These are phyloP conservation scores for Macroglossus sobrinus DNA, from an alignment of 2,113 vertebrate genomes.

Conservation along the genomic window DNA sequence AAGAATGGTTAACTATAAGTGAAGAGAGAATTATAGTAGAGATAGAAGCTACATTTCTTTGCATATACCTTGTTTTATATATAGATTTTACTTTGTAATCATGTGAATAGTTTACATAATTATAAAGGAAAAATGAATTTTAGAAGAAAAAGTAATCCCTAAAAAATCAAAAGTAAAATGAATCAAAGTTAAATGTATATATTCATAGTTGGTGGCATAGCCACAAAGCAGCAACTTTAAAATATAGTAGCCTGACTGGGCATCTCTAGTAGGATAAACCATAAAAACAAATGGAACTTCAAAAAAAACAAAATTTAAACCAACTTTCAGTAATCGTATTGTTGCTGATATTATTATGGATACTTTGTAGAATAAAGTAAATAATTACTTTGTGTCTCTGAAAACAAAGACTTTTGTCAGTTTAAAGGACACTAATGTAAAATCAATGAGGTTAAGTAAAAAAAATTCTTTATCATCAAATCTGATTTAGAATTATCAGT, in stretches of 20 bases:
- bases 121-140: background rate
- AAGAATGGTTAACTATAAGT: background rate
- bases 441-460: background rate
- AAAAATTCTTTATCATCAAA: background rate
- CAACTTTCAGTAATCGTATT: background rate
- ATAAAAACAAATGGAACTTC: background rate
- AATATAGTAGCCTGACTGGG: background rate
- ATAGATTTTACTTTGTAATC: background rate
- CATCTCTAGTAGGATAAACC: background rate
- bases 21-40: background rate
- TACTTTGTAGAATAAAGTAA: background rate
- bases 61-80: background rate
- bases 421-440: background rate
- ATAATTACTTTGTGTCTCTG: background rate
- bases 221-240: background rate
- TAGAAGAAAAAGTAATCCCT: background rate
- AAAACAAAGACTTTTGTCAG: background rate
- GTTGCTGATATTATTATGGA: background rate
- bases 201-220: background rate
- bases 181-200: background rate
- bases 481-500: background rate
- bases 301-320: background rate
- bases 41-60: background rate
- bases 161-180: constrained; percentile 8
- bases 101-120: background rate